These are phyloP conservation scores for Cyphomyrus plagiostoma DNA, from an alignment of 2,113 vertebrate genomes.

Conservation along the genomic window DNA sequence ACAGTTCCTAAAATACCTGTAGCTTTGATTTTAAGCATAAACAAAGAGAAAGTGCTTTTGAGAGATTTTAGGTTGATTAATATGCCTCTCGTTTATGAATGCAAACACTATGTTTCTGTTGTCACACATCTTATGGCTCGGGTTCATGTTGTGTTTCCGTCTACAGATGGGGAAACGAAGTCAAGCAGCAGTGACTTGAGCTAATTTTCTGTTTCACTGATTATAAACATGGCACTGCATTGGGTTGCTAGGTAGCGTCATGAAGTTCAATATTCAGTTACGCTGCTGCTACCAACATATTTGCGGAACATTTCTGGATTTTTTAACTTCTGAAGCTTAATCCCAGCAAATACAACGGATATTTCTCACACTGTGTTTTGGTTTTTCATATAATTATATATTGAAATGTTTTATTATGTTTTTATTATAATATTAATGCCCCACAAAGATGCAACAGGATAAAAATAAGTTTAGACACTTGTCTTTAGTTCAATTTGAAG, in stretches of 20 bases:
- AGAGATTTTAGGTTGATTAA: not conserved
- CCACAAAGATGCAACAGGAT: not conserved
- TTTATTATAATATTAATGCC: not conserved
- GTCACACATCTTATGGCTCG: not conserved
- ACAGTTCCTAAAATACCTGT: too few relatives aligned
- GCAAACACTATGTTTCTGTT: not conserved
- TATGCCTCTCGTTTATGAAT: not conserved
- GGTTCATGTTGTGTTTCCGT: not conserved
- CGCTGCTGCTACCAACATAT: not conserved
- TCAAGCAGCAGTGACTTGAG: constrained; percentile 15
- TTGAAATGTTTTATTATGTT: not conserved
- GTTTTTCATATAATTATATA: not conserved
- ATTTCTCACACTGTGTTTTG: not conserved
- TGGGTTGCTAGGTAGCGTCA: not conserved
- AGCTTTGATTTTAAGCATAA: not conserved
- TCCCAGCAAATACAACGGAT: not conserved
- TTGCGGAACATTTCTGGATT: constrained; percentile 8
- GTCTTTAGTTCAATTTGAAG: not conserved
- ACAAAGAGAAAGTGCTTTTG: not conserved
- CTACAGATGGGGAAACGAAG: constrained; percentile 19
- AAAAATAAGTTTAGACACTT: not conserved
- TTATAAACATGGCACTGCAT: not conserved
- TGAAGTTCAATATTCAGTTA: constrained; percentile 14
- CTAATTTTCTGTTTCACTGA: constrained; percentile 17
- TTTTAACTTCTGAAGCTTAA: not conserved